phyloP scores from a whole-genome alignment of 2,888 invertebrate species.

The Sabatieria punctata region DNA sequence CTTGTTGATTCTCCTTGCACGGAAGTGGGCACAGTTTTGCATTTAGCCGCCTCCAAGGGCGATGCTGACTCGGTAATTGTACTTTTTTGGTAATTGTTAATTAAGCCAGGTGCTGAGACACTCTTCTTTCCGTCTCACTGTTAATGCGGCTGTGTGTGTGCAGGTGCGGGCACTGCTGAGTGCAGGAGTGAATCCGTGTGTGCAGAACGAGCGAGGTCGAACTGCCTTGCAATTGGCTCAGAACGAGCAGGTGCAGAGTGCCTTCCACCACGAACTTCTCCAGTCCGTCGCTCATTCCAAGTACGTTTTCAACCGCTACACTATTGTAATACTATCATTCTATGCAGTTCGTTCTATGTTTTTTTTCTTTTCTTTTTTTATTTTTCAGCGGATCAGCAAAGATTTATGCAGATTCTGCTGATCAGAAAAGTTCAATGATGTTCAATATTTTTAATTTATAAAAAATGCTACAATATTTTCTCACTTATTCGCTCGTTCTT shows the following conservation, averaged over 20 bases:
- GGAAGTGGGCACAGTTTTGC: conserved; percentile 42
- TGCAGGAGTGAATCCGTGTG: conserved; percentile 44
- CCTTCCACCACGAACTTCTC: conserved; percentile 45
- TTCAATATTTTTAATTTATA: conserved; percentile 1
- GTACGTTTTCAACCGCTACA: no score
- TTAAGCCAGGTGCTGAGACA: no score
- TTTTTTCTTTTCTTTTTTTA: no score
- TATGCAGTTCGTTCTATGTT: no score
- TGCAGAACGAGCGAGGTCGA: conserved; percentile 42
- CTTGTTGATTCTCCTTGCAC: conserved; percentile 18
- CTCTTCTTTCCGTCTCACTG: no score
- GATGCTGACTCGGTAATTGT: not conserved
- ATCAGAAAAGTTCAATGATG: not conserved
- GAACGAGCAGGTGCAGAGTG: conserved; percentile 39
- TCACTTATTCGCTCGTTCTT: not conserved
- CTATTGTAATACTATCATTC: no score
- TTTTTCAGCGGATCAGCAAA: conserved; percentile 7
- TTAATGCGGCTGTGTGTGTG: no score
- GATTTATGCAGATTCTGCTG: not conserved
- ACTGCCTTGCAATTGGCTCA: conserved; percentile 42
- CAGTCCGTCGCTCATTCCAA: conserved; percentile 46
- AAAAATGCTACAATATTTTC: not conserved
- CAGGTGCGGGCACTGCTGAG: conserved; percentile 44
- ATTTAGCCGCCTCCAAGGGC: conserved; percentile 36
- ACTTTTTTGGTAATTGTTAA: conserved; percentile 22